A percentile compares a stretch with the other conserved stretches of the same genome.
Conservation (phyloP, 2,113 vertebrate genomes). For the Atherinomorus stipes region DNA sequence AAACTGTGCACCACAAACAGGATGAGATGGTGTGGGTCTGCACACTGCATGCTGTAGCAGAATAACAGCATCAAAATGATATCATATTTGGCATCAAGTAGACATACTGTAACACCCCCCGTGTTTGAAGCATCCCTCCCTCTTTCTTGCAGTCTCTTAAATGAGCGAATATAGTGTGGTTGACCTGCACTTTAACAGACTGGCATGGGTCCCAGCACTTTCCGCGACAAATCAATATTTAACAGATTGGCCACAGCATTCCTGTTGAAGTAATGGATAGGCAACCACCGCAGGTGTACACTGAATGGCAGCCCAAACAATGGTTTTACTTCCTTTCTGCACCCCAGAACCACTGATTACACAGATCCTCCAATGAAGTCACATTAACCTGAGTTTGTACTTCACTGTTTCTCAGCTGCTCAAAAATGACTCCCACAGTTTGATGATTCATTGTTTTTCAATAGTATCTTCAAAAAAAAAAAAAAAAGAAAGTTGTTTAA, state of each 20-base stretch:
- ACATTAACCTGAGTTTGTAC: constrained; percentile 9
- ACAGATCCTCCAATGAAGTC: neutral
- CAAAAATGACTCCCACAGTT: neutral
- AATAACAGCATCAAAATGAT: constrained; percentile 1
- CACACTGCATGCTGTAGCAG: constrained; percentile 15
- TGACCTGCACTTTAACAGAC: constrained; percentile 57
- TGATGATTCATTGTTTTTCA: constrained; percentile 2
- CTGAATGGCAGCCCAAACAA: constrained; percentile 42
- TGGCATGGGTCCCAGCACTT: constrained; percentile 62
- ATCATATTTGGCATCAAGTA: constrained; percentile 20
- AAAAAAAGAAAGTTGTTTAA: constrained; percentile 20
- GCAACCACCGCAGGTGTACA: constrained; percentile 46
- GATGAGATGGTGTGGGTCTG: constrained; percentile 6
- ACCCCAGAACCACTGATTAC: constrained; percentile 11
- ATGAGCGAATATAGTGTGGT: constrained; percentile 21
- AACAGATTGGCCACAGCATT: constrained; percentile 62
- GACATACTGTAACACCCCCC: neutral
- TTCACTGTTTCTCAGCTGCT: neutral
- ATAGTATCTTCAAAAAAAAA: neutral
- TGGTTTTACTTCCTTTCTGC: constrained; percentile 27
- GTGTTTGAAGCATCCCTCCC: constrained; percentile 3
- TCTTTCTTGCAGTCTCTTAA: constrained; percentile 16
- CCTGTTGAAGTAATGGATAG: constrained; percentile 69
- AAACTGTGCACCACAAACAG: neutral
- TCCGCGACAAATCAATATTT: constrained; percentile 73